phyloP scores from a whole-genome alignment of 2,888 invertebrate genomes.

The Gymnoscelis rufifasciata region DNA sequence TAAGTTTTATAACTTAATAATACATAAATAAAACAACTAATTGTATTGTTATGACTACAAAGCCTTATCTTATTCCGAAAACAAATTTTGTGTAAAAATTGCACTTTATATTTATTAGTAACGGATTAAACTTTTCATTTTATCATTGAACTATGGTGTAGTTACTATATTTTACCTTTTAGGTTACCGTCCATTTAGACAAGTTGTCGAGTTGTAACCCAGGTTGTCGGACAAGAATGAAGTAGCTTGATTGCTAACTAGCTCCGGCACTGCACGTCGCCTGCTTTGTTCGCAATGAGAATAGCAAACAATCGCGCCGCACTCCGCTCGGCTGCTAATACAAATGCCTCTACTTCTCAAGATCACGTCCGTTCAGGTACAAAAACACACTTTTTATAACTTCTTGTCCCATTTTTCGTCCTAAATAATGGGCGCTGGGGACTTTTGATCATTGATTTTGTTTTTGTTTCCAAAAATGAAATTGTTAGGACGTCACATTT shows the following conservation, averaged over 20 bases:
- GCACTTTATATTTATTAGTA: too few species aligned
- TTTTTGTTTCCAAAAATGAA: conserved; percentile 11
- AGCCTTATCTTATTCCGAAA: too few species aligned
- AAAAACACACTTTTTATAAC: conserved; percentile 11
- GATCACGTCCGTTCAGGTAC: conserved; percentile 25
- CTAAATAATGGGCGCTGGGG: conserved; percentile 9
- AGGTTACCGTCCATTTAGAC: too few species aligned
- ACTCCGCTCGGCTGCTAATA: conserved; percentile 28
- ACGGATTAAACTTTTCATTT: too few species aligned
- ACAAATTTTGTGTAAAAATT: too few species aligned
- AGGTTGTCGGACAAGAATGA: too few species aligned
- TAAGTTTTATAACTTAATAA: too few species aligned
- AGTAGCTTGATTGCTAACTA: not conserved
- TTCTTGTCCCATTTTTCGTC: conserved; percentile 8
- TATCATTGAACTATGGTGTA: too few species aligned
- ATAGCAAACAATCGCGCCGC: conserved; percentile 54
- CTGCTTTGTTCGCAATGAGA: conserved; percentile 57
- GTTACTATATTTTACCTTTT: too few species aligned
- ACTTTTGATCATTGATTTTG: conserved; percentile 10
- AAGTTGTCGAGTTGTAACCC: too few species aligned
- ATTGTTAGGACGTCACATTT: not conserved
- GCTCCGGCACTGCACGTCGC: not conserved
- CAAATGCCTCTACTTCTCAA: conserved; percentile 24
- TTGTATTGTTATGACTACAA: too few species aligned
- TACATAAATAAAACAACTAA: too few species aligned